Base-by-base conservation (phyloP, 2,797 vertebrate genomes). In the Falco biarmicus region DNA sequence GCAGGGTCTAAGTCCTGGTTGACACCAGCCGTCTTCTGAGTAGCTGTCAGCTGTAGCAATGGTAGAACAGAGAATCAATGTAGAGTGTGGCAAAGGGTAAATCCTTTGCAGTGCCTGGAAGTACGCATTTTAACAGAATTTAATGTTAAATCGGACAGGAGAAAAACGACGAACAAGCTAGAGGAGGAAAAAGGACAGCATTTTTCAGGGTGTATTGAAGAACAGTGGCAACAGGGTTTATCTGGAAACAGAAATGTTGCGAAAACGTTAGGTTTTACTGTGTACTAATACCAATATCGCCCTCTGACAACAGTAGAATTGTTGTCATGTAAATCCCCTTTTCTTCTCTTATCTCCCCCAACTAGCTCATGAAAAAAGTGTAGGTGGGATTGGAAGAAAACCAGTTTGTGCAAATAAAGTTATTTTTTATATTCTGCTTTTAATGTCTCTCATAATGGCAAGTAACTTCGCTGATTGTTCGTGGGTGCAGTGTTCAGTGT, bases 121-220 rank as follows among this genome's bases (percentile, higher is more conserved):
- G 15, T 16, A 10, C 17, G 1, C 0, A 0, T 20, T 2, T 22
- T 37, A 37, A 37, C 37, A 37, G 37, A 37, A 37, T 91, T 75
- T 75, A 15, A 9, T 92, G 47, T 75, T 84, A 61, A 87, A 57
- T 41, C 26, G 59, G 41, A 22, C 10, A 47, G 61, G 53, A 91
- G 25, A 34, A 60, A 83, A 70, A 22, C 0, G 17, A 5, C 10
- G 65, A 61, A 84, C 1, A 13, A 70, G 21, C 45, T n/a, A 13
- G n/a, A 51, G 32, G 56, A 5, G 32, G 56, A 5, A 53, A 80
- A 83, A 74, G 20, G 17, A 28, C 24, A 15, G 37, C 0, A 0
- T 5, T 71, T 71, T 85, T 65, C 21, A 14, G 47, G 10, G 5
- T 34, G 10, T 87, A 6, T 47, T 73, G 56, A 60, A 59, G 64